These are phyloP conservation scores for Habropoda laboriosa DNA, from an alignment of 1,140 invertebrate genomes.

Conservation along the genomic window DNA sequence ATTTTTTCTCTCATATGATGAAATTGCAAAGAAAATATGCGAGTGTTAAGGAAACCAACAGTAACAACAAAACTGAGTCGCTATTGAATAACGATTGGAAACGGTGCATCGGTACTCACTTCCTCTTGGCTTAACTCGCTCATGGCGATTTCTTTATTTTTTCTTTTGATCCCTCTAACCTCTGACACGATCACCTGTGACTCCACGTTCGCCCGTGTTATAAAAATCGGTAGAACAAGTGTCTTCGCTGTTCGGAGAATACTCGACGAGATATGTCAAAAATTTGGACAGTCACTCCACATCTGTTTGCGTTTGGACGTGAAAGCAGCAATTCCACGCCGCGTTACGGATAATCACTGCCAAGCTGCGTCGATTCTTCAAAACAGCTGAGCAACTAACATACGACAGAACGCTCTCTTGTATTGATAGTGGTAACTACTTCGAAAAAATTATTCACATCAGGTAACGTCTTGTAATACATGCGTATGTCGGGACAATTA, in stretches of 20 bases:
- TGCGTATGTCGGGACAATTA: too few species aligned
- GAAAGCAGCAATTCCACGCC: conserved; percentile 62
- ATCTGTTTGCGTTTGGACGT: conserved; percentile 76
- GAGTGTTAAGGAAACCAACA: conserved; percentile 1
- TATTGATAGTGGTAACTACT: conserved; percentile 28
- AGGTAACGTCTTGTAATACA: background rate
- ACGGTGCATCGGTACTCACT: conserved; percentile 80
- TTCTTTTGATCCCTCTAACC: conserved; percentile 30
- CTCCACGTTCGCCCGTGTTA: conserved; percentile 15
- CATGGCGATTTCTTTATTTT: conserved; percentile 79
- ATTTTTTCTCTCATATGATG: background rate
- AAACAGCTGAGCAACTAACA: conserved; percentile 76
- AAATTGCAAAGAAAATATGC: background rate
- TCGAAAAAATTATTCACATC: background rate
- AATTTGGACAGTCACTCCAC: conserved; percentile 77
- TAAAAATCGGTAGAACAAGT: conserved; percentile 28
- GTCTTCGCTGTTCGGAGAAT: conserved; percentile 23
- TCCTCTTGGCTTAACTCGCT: conserved; percentile 89
- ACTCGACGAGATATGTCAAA: conserved; percentile 72
- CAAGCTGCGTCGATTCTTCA: conserved; percentile 69
- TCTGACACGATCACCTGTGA: conserved; percentile 14
- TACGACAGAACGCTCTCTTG: conserved; percentile 46
- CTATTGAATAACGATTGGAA: conserved; percentile 38
- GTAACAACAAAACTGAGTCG: conserved; percentile 30
- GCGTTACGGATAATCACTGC: conserved; percentile 63